Percentiles rank a stretch among this genome's conserved stretches.
These are phyloP conservation scores for Siniperca obscura DNA, from an alignment of 2,797 vertebrate genomes.

Conservation along the genomic window DNA sequence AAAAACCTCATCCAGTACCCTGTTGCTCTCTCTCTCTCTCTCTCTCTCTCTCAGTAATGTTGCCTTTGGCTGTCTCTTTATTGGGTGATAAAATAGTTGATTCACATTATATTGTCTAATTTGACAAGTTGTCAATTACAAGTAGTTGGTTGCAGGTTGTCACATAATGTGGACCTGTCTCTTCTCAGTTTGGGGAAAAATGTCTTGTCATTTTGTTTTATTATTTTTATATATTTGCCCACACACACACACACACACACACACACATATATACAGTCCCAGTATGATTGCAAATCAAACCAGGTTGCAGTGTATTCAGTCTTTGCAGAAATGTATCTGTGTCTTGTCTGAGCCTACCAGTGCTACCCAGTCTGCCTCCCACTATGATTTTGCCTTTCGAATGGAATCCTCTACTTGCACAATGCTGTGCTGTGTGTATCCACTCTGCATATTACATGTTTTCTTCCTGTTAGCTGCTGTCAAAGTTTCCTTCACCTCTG, in stretches of 20 bases:
- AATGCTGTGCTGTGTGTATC: constrained; percentile 6
- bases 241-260: neutral
- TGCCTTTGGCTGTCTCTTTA: neutral
- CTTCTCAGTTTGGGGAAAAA: neutral
- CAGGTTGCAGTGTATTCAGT: neutral
- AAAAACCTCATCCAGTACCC: neutral
- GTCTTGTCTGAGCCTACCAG: constrained; percentile 16
- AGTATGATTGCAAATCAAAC: neutral
- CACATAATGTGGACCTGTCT: neutral
- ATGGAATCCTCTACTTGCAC: constrained; percentile 18
- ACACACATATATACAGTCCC: neutral
- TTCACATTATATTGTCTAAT: neutral
- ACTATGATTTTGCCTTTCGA: constrained; percentile 17
- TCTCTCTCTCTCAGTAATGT: too few species aligned
- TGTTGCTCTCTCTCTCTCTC: neutral
- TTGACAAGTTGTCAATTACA: neutral
- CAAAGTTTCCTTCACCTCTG: constrained; percentile 11
- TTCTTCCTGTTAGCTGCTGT: constrained; percentile 13
- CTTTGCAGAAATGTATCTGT: neutral
- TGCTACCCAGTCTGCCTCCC: constrained; percentile 25
- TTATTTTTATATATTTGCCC: too few species aligned
- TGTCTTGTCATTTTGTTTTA: too few species aligned
- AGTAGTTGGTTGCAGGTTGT: neutral
- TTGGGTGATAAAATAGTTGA: neutral
- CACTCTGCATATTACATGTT: neutral